Conservation (phyloP, 2,888 invertebrate genomes). For the Cosmia trapezina region DNA sequence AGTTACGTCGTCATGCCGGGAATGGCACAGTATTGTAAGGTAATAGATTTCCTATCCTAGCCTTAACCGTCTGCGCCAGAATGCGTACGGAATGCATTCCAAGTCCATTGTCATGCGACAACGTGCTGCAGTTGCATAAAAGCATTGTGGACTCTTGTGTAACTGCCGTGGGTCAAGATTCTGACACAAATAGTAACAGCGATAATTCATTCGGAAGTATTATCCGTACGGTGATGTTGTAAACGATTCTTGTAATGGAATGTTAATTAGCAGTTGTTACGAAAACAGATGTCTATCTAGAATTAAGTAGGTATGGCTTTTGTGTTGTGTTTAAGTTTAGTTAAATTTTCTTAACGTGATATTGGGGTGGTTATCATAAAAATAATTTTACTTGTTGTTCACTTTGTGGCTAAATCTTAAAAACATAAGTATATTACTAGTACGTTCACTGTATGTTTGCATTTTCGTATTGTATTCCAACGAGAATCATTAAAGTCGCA, state of each 20-base stretch:
- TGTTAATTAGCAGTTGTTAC: slow-evolving; percentile 61
- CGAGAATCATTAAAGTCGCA: neutral
- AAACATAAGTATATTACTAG: neutral
- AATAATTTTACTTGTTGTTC: neutral
- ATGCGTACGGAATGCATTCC: slow-evolving; percentile 80
- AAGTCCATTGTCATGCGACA: slow-evolving; percentile 86
- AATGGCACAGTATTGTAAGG: slow-evolving; percentile 65
- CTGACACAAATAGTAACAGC: slow-evolving; percentile 76
- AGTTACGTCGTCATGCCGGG: slow-evolving; percentile 54
- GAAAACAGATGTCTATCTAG: slow-evolving; percentile 42
- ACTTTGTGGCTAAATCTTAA: neutral
- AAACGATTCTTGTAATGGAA: slow-evolving; percentile 63
- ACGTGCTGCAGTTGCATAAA: slow-evolving; percentile 79
- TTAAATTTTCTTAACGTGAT: neutral
- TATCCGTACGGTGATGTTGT: slow-evolving; percentile 58
- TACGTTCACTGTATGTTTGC: neutral
- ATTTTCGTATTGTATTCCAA: neutral
- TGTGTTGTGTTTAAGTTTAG: slow-evolving; percentile 6
- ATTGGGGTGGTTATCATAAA: neutral
- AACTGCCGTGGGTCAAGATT: slow-evolving; percentile 79
- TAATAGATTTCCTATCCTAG: slow-evolving; percentile 69
- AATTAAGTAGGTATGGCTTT: slow-evolving; percentile 14
- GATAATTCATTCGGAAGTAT: slow-evolving; percentile 75
- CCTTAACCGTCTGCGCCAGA: slow-evolving; percentile 70
- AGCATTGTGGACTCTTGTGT: slow-evolving; percentile 76